Base-by-base conservation (phyloP, 2,888 invertebrate species). In the Hypomecis atomaria region DNA sequence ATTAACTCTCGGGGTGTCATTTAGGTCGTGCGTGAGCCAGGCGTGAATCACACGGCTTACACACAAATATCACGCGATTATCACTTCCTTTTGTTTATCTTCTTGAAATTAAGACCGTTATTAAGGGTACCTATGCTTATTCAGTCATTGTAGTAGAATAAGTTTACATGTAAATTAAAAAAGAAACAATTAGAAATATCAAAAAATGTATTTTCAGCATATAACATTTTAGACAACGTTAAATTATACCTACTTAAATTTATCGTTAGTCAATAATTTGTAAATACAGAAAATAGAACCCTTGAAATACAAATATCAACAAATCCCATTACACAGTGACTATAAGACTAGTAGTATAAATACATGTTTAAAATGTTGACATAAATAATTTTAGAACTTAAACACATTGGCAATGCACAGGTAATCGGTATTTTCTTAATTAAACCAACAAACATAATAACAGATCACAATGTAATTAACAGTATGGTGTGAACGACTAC, bases 1-100 rank as follows among this genome's bases (percentile, higher is more conserved):
- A 68, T 71, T 64, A 65, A 65, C 56, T 65, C 56, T 59, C 53
- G 48, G 49, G 50, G 45, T 56, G 62, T 70, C 55, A 56, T 59
- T 58, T 53, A 64, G 55, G 59, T 52, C 56, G 45, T 47, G 52
- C 44, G 48, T 45, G 48, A 54, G 34, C 11, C 43, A 61, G 49
- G 4, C 49, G 36, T 37, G 56, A 44, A 23, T 49, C 44, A 37
- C 49, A 36, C 11, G 49, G 50, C 59, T 59, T 59, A 49, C 43
- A 6, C 42, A 13, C 9, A 42, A 42, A 59, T 49, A 50, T 50
- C 36, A 49, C 10, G 40, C 10, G 50, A 59, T 59, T 59, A 59
- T 59, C 43, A 50, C 34, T 34, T 44, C 13, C 44, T 45, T 56
- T 56, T 45, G 55, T 56, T 45, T 45, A n/a, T 23, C 33, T 52